phyloP scores from a whole-genome alignment of 2,113 vertebrate genomes.

The Salvelinus namaycush region DNA sequence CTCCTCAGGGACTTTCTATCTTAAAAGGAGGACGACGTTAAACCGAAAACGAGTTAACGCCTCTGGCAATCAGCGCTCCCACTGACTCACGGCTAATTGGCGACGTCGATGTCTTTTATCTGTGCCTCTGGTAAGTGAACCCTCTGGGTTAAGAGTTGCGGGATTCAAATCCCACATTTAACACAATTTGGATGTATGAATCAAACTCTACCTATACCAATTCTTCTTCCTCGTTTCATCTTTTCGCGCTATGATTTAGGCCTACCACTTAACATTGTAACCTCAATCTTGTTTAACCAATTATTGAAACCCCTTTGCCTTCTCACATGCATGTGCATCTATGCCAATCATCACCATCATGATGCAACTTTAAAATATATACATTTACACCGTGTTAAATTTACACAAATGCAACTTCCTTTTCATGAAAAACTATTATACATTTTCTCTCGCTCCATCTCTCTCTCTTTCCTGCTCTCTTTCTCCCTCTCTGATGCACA shows the following conservation, averaged over 20 bases:
- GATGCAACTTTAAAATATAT: too few species aligned
- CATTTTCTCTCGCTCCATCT: too few species aligned
- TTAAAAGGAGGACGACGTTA: constrained; percentile 74
- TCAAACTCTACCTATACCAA: not conserved
- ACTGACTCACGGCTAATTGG: constrained; percentile 72
- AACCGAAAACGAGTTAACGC: constrained; percentile 70
- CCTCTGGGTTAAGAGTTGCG: constrained; percentile 52
- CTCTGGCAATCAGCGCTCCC: constrained; percentile 71
- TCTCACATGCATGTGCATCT: not conserved
- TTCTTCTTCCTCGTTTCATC: not conserved
- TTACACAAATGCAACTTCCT: too few species aligned
- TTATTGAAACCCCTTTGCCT: too few species aligned
- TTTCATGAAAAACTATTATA: too few species aligned
- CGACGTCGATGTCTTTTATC: constrained; percentile 68
- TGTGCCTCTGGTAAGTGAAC: constrained; percentile 62
- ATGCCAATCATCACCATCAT: not conserved
- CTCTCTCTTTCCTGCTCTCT: too few species aligned
- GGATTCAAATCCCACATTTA: constrained; percentile 14
- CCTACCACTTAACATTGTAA: too few species aligned
- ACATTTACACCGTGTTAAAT: too few species aligned
- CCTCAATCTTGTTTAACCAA: too few species aligned
- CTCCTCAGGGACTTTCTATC: constrained; percentile 73
- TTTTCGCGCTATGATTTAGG: not conserved
- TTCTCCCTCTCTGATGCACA: not conserved
- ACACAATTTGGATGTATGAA: not conserved